Conservation (phyloP, 2,888 invertebrate species). For the Lepetodrilus schrolli region DNA sequence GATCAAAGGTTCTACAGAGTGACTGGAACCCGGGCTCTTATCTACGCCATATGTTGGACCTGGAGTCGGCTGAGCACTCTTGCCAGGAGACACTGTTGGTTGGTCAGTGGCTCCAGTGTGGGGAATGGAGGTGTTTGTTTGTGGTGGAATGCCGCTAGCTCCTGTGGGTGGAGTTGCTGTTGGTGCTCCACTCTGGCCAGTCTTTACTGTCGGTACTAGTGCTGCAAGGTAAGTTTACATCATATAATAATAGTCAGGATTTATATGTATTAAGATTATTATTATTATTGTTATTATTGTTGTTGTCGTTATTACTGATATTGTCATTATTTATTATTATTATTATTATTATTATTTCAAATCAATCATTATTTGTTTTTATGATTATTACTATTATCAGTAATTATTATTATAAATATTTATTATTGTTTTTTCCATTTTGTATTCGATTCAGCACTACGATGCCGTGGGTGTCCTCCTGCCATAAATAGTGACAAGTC, state of each 20-base stretch:
- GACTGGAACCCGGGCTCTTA: not conserved
- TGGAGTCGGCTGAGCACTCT: not conserved
- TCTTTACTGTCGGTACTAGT: not conserved
- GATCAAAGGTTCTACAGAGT: too few species aligned
- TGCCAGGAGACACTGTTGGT: not conserved
- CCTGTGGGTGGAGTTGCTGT: slow-evolving; percentile 38
- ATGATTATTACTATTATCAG: too few species aligned
- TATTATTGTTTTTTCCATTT: not conserved
- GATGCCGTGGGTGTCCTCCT: not conserved
- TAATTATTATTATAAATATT: too few species aligned
- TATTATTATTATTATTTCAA: too few species aligned
- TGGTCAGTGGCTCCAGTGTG: not conserved
- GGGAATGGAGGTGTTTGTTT: not conserved
- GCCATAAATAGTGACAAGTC: too few species aligned
- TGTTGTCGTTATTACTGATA: too few species aligned
- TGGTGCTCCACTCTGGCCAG: not conserved
- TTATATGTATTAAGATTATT: too few species aligned
- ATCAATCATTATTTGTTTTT: too few species aligned
- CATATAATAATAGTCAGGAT: too few species aligned
- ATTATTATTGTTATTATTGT: too few species aligned
- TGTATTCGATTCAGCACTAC: not conserved
- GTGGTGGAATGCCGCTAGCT: not conserved
- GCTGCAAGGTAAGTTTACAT: too few species aligned
- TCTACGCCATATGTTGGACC: not conserved
- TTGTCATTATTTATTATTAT: too few species aligned